Percentiles rank a stretch among this genome's conserved stretches.
These are phyloP conservation scores for Paguma larvata DNA, from an alignment of 2,797 vertebrate species.

Conservation along the genomic window DNA sequence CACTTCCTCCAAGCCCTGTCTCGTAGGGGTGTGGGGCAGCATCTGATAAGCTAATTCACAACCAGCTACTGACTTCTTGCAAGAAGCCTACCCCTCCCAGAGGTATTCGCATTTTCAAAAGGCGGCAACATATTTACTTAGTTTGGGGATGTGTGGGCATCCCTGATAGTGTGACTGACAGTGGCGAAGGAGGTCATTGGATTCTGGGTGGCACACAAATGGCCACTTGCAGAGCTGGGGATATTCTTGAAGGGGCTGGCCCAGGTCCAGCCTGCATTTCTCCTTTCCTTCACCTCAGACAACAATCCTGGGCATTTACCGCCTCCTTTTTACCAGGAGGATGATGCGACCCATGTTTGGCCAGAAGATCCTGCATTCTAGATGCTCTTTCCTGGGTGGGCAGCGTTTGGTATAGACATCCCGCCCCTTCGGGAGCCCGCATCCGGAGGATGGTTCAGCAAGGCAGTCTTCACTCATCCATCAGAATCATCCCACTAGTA, in stretches of 20 bases:
- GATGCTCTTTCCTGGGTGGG: neutral
- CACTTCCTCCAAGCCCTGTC: conserved; percentile 2
- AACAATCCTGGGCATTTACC: neutral
- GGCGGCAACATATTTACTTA: conserved; percentile 31
- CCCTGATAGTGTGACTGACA: neutral
- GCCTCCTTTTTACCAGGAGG: neutral
- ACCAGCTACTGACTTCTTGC: conserved; percentile 53
- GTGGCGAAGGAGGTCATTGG: conserved; percentile 38
- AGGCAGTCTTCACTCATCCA: neutral
- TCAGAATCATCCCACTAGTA: neutral
- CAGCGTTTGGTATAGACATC: neutral
- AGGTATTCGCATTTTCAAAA: conserved; percentile 54
- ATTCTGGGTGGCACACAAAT: neutral
- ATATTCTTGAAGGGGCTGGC: neutral
- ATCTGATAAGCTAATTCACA: conserved; percentile 77
- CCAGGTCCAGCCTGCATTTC: neutral
- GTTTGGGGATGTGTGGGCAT: neutral
- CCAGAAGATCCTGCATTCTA: neutral
- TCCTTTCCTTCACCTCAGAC: neutral
- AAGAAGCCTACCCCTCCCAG: conserved; percentile 42
- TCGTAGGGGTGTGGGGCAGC: neutral
- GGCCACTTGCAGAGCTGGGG: neutral
- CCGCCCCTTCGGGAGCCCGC: neutral
- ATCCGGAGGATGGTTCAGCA: neutral
- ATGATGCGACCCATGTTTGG: neutral